A percentile compares a stretch with the other conserved stretches of the same genome.
Conservation (phyloP, 2,113 vertebrate genomes). For the Martes martes region DNA sequence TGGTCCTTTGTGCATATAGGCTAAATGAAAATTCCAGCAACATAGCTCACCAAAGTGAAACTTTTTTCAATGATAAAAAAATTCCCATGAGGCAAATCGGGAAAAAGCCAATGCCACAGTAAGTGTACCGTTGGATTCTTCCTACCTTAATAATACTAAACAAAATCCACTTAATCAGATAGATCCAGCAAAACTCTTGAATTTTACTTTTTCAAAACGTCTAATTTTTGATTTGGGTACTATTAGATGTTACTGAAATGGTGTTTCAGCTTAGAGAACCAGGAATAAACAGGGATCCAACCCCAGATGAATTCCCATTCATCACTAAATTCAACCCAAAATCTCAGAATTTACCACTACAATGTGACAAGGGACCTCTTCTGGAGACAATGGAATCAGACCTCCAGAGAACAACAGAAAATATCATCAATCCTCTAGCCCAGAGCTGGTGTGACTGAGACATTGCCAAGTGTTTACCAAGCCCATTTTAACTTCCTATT, state of each 20-base stretch:
- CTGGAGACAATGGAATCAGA: neutral
- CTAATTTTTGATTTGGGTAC: neutral
- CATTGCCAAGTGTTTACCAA: neutral
- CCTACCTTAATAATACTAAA: neutral
- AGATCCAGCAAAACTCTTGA: neutral
- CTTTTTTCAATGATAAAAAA: neutral
- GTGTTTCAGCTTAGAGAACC: neutral
- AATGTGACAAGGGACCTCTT: neutral
- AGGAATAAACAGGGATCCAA: neutral
- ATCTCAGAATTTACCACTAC: neutral
- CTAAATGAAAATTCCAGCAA: neutral
- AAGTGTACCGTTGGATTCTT: neutral
- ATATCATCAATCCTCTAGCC: neutral
- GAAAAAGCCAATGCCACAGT: neutral
- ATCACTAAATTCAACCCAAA: neutral
- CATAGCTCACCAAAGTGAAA: neutral
- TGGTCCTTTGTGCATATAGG: neutral
- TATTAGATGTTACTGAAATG: neutral
- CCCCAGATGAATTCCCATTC: neutral
- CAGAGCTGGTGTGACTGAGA: neutral
- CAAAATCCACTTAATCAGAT: neutral
- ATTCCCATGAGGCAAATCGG: neutral
- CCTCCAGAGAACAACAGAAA: neutral
- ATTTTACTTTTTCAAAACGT: slow-evolving; percentile 1
- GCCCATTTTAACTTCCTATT: neutral